Evolutionary conservation across 2,888 invertebrate genomes (phyloP), one percentile per base, ranked within the genome.

Genomic region (Caenorhabditis imperialis): DNA sequence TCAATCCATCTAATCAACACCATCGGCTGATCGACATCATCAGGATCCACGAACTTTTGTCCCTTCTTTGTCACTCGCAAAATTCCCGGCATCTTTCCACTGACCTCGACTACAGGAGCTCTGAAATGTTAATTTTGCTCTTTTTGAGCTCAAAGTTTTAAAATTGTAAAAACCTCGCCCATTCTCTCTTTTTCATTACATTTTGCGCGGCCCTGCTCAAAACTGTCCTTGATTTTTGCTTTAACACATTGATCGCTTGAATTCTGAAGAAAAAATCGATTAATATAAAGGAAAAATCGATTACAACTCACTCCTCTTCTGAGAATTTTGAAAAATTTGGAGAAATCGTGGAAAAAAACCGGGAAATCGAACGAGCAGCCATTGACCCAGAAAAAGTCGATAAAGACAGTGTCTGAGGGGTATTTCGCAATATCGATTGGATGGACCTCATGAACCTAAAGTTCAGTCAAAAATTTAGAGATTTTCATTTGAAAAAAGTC

Each of bases 81-180:
- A n/a, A 1, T 27, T 18, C 53, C 62, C 16, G 58, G 60, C 35
- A 48, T 18, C 20, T 33, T 14, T 27, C 65, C 63, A 16, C 55
- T 48, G 3, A 65, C 72, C 51, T 73, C 72, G 20, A 73, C 16
- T 3, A 73, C 23, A 5, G 63, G 60, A 35, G 58, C 45, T 30
- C 63, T 72, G 27, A 45, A 33, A 54, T 10, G 1, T 10, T 22
- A 40, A 16, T 14, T 16, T 16, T 8, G 10, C 3, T 7, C 20
- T 14, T 44, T 20, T 7, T 6, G 22, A 40, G 18, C 25, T 2
- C 18, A 25, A 35, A 33, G 14, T 3, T 3, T 10, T 27, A 14
- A 25, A 20, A 4, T 12, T 7, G 5, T 7, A 23, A 14, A 23
- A 14, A 63, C 63, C 30, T 47, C 4, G 55, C 65, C 65, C 65